Evolutionary conservation across 2,113 vertebrate species (phyloP).

Genomic region (Neolamprologus hecqui): DNA sequence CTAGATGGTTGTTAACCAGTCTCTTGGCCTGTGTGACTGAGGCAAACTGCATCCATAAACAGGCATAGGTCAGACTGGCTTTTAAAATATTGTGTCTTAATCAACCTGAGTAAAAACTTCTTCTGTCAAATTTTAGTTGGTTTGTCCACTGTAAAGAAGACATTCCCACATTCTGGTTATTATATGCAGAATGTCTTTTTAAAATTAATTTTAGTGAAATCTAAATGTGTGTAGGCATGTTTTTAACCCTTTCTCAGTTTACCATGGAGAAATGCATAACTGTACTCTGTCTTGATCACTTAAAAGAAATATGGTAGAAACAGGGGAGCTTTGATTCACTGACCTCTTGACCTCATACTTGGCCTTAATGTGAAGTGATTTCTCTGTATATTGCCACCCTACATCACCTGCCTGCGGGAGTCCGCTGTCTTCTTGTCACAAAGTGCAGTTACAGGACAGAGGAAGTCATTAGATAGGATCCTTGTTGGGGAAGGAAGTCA

Average conservation of each 20-base stretch:
- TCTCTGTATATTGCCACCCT: constrained; percentile 2
- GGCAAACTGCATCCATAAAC: not conserved
- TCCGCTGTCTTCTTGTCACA: not conserved
- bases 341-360: not conserved
- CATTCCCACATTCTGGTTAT: not conserved
- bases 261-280: not conserved
- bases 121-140: not conserved
- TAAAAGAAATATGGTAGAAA: not conserved
- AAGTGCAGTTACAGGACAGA: not conserved
- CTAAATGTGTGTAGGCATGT: not conserved
- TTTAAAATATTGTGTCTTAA: not conserved
- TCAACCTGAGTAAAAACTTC: not conserved
- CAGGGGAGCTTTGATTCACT: not conserved
- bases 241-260: not conserved
- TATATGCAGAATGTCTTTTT: not conserved
- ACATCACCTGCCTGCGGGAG: constrained; percentile 18
- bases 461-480: constrained; percentile 4
- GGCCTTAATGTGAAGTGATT: constrained; percentile 24
- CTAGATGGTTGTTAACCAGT: not conserved
- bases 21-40: not conserved
- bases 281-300: not conserved
- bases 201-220: not conserved
- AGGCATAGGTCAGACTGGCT: not conserved
- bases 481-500: not conserved
- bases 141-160: not conserved